Percentiles rank a stretch among this genome's conserved stretches.
These are phyloP conservation scores for Lasiommata megera DNA, from an alignment of 2,888 invertebrate species.

Conservation along the genomic window DNA sequence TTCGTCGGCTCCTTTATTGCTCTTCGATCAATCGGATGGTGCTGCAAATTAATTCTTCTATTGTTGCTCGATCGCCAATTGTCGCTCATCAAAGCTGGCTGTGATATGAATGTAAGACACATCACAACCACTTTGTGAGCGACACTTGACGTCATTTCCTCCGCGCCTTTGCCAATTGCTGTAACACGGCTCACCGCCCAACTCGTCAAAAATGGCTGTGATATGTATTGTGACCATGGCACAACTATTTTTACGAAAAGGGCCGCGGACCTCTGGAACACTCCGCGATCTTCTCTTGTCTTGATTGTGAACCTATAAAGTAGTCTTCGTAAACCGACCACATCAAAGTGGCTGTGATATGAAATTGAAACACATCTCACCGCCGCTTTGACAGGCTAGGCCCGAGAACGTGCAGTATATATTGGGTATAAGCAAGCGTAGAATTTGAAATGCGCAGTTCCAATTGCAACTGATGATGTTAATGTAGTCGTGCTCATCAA, in stretches of 20 bases:
- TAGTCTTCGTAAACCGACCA: slow-evolving; percentile 83
- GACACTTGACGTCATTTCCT: slow-evolving; percentile 56
- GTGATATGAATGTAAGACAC: slow-evolving; percentile 89
- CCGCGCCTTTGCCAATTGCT: background rate
- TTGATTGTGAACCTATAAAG: slow-evolving; percentile 7
- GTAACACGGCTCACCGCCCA: slow-evolving; percentile 80
- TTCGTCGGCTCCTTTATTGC: slow-evolving; percentile 71
- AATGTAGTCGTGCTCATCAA: slow-evolving; percentile 92
- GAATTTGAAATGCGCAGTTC: background rate
- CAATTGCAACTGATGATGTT: slow-evolving; percentile 13
- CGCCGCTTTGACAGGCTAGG: slow-evolving; percentile 92
- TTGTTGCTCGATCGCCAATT: slow-evolving; percentile 23
- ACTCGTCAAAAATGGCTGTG: slow-evolving; percentile 98
- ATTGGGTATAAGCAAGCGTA: background rate
- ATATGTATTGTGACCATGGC: slow-evolving; percentile 79
- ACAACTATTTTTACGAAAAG: slow-evolving; percentile 86
- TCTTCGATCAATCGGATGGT: background rate
- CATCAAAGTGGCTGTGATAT: slow-evolving; percentile 99
- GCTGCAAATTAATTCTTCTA: background rate
- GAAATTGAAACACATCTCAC: slow-evolving; percentile 86
- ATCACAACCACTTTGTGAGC: slow-evolving; percentile 96
- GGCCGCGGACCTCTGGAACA: slow-evolving; percentile 51
- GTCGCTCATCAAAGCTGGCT: slow-evolving; percentile 98
- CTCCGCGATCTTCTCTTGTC: no score
- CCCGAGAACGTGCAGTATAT: slow-evolving; percentile 64